Base-by-base conservation (phyloP, 2,113 vertebrate genomes). In the Zosterops pallidus region DNA sequence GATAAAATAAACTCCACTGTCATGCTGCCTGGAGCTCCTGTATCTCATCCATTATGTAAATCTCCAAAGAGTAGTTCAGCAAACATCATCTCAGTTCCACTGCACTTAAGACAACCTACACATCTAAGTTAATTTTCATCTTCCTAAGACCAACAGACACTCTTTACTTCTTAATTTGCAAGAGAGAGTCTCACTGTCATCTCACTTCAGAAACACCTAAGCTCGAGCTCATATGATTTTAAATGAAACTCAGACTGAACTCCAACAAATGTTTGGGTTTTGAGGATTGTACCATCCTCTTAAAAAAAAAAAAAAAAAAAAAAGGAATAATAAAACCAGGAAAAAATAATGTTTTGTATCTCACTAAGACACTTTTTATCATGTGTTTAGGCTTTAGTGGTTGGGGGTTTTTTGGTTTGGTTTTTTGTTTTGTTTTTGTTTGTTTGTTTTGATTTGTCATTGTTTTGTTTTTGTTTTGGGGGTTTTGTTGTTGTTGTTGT, bases 41-140 rank as follows among this genome's bases (percentile, higher is more conserved):
- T 91, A 94, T 62, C 86, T 97, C 97, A 97, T 97, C 86, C 93
- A 97, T 95, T 96, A 97, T 96, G 96, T 83, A 97, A 95, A 96
- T 95, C 96, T 97, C 96, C 79, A 83, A 93, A 97, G 96, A 96
- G 83, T n/a, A 90, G 94, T 60, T 97, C 92, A 94, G 78, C 85
- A 96, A 97, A 93, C 85, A 96, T 41, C 83, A 67, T 84, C 95
- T 89, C 93, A 84, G 78, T 90, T 95, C 92, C 67, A 93, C 56
- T 65, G 86, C 86, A 91, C 87, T 92, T 96, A 95, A 95, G 88
- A 92, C 12, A 41, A 95, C 88, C 94, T 94, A 91, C 78, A 75
- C 69, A 92, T 86, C 85, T 63, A 95, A 92, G 77, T 95, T 88
- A 95, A 95, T 96, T 96, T 96, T 93, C 63, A 33, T 95, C 91